Percentiles rank a stretch among this genome's conserved stretches.
Conservation (phyloP, 2,113 vertebrate genomes). For the Penelope pileata region DNA sequence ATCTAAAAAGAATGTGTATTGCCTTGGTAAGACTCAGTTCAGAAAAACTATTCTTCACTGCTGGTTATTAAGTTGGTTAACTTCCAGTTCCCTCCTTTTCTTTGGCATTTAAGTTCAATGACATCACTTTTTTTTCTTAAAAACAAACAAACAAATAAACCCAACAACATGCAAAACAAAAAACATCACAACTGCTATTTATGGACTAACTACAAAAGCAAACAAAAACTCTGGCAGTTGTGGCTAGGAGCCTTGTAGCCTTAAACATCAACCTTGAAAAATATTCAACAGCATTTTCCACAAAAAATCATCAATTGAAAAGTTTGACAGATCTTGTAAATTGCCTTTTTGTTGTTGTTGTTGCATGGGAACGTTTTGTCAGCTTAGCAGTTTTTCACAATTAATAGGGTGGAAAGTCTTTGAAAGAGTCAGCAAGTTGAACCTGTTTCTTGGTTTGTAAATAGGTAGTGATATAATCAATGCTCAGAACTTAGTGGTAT, state of each 20-base stretch:
- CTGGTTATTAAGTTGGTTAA: not conserved
- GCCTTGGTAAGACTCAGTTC: not conserved
- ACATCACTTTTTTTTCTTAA: not conserved
- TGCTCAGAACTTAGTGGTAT: not conserved
- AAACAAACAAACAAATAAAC: not conserved
- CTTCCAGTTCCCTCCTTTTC: not conserved
- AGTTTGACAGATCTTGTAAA: not conserved
- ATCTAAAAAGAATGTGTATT: not conserved
- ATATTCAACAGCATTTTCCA: not conserved
- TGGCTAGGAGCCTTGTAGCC: not conserved
- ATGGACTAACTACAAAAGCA: not conserved
- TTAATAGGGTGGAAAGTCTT: not conserved
- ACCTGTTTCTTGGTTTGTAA: not conserved
- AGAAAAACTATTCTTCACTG: not conserved
- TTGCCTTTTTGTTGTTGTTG: not conserved
- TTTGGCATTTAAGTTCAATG: not conserved
- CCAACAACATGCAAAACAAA: not conserved
- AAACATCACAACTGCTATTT: not conserved
- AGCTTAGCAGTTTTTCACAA: not conserved
- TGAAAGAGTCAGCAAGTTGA: not conserved
- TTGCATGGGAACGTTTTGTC: not conserved
- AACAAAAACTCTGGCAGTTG: not conserved
- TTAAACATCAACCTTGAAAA: not conserved
- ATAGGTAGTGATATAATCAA: not conserved
- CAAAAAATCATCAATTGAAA: not conserved